Conservation (phyloP, 23 tunicate genomes). For the Trididemnum miniatum region DNA sequence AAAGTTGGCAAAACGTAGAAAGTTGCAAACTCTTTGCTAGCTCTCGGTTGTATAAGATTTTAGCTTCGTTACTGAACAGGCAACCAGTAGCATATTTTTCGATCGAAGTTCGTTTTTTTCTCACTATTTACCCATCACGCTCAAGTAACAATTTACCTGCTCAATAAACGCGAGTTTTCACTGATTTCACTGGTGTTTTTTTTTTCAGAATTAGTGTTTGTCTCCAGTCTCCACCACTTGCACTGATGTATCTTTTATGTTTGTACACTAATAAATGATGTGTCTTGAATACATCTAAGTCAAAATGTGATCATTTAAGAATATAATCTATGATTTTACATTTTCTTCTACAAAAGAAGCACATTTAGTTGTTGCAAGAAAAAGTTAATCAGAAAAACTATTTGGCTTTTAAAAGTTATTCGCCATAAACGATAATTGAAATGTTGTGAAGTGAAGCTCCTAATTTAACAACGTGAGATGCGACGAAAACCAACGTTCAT, state of each 20-base stretch:
- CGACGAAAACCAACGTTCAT: not conserved
- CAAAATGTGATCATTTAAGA: no score
- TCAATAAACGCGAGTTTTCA: not conserved
- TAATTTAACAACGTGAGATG: not conserved
- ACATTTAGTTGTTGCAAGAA: no score
- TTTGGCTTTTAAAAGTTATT: not conserved
- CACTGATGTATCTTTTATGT: no score
- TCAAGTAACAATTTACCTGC: not conserved
- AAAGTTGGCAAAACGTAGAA: conserved; percentile 25
- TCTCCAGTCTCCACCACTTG: no score
- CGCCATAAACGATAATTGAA: not conserved
- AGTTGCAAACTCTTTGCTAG: conserved; percentile 5
- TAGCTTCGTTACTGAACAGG: not conserved
- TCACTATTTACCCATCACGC: not conserved
- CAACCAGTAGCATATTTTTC: not conserved
- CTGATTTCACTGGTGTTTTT: no score
- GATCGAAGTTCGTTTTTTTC: not conserved
- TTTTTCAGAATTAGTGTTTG: no score
- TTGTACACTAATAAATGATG: no score
- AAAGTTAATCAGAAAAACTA: no score
- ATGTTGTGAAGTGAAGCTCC: not conserved
- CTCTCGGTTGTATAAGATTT: not conserved
- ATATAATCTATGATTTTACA: no score
- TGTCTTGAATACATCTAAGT: no score
- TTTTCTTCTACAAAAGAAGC: no score